These are phyloP conservation scores for Epizoanthus stellaris DNA, from an alignment of 92 coral and sea anemone genomes.

Conservation along the genomic window DNA sequence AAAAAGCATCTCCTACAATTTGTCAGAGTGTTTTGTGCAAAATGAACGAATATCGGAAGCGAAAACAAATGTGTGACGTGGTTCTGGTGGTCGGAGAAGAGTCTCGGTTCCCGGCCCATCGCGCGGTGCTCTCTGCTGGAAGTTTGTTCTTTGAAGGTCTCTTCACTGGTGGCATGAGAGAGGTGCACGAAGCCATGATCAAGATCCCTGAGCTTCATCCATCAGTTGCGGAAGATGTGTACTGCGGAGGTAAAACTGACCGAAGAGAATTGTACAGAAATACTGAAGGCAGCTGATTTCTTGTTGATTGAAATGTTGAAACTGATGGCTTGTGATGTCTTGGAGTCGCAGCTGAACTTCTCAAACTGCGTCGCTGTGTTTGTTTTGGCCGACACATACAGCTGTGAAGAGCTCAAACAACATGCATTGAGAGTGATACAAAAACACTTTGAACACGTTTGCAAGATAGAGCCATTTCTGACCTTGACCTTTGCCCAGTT, in stretches of 20 bases:
- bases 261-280: background rate
- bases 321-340: constrained; percentile 5
- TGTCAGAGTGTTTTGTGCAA: background rate
- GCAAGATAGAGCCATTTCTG: constrained; percentile 2
- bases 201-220: background rate
- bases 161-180: background rate
- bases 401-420: background rate
- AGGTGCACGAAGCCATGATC: background rate
- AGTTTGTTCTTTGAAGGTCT: background rate
- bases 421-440: constrained; percentile 11
- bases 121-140: background rate
- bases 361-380: constrained; percentile 18
- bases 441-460: background rate
- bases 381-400: constrained; percentile 12
- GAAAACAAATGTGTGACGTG: background rate
- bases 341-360: background rate
- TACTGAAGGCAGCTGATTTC: constrained; percentile 9
- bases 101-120: background rate
- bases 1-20: too few species aligned
- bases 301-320: constrained; percentile 10
- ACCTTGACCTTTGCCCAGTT: constrained; percentile 7
- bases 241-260: background rate
- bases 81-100: background rate
- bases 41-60: background rate
- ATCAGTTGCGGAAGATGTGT: too few species aligned